phyloP scores from a whole-genome alignment of 2,113 vertebrate species.

The Paralichthys olivaceus region DNA sequence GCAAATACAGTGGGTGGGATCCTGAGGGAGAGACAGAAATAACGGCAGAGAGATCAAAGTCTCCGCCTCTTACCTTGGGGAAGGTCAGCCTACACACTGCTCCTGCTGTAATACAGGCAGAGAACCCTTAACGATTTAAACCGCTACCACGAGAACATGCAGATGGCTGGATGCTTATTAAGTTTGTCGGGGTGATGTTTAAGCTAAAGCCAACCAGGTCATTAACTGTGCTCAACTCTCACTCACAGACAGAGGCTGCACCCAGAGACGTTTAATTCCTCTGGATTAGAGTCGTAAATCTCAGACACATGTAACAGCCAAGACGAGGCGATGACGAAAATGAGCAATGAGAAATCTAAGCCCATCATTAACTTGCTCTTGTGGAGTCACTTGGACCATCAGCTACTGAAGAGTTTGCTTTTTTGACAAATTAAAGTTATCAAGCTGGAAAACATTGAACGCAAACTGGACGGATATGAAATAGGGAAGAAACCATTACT shows the following conservation, averaged over 20 bases:
- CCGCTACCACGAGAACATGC: conserved; percentile 23
- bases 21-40: not conserved
- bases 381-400: conserved; percentile 19
- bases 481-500: not conserved
- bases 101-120: not conserved
- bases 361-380: not conserved
- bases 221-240: conserved; percentile 51
- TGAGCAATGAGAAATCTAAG: conserved; percentile 19
- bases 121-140: not conserved
- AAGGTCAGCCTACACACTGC: conserved; percentile 30
- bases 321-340: not conserved
- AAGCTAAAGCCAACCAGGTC: conserved; percentile 35
- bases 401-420: not conserved
- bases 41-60: conserved; percentile 4
- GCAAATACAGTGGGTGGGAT: conserved; percentile 3
- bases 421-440: too few species aligned
- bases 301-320: conserved; percentile 29
- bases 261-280: conserved; percentile 48
- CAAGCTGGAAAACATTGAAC: too few species aligned
- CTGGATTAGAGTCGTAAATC: conserved; percentile 60
- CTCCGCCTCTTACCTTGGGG: conserved; percentile 35
- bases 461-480: too few species aligned
- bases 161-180: conserved; percentile 38
- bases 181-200: conserved; percentile 28
- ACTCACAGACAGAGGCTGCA: conserved; percentile 34